Evolutionary conservation across 2,888 invertebrate genomes (phyloP).

Genomic region (Polydrusus pterygomalis): DNA sequence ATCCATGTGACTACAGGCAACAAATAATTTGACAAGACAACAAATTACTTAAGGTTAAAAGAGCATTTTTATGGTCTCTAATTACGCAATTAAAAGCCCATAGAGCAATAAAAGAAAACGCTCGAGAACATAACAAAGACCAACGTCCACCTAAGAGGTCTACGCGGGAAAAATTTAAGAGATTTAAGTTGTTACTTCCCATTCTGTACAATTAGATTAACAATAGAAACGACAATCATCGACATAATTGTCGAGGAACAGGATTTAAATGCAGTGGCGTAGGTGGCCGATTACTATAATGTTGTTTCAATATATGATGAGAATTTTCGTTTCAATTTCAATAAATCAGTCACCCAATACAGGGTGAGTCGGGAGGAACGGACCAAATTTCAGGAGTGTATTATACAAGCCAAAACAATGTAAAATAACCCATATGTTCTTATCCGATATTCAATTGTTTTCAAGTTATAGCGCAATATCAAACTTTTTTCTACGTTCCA

Average conservation of each 20-base stretch:
- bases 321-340: too few relatives aligned
- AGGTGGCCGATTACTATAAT: not conserved
- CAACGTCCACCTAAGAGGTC: conserved; percentile 52
- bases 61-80: conserved; percentile 53
- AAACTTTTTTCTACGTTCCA: too few relatives aligned
- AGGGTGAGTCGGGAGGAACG: too few relatives aligned
- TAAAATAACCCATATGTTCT: too few relatives aligned
- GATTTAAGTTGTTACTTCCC: conserved; percentile 56
- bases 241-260: conserved; percentile 51
- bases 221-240: conserved; percentile 54
- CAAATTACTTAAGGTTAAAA: conserved; percentile 42
- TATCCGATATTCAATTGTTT: too few relatives aligned
- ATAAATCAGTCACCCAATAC: too few relatives aligned
- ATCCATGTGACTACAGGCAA: too few relatives aligned
- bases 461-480: too few relatives aligned
- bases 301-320: too few relatives aligned
- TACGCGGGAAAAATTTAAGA: conserved; percentile 40
- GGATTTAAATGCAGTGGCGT: conserved; percentile 1
- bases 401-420: too few relatives aligned
- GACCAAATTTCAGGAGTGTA: too few relatives aligned
- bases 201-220: conserved; percentile 55
- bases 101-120: conserved; percentile 49
- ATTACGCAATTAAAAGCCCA: conserved; percentile 57
- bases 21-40: conserved; percentile 38
- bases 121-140: conserved; percentile 49